Evolutionary conservation across 2,888 invertebrate species (phyloP).

Genomic region (Mimas tiliae): DNA sequence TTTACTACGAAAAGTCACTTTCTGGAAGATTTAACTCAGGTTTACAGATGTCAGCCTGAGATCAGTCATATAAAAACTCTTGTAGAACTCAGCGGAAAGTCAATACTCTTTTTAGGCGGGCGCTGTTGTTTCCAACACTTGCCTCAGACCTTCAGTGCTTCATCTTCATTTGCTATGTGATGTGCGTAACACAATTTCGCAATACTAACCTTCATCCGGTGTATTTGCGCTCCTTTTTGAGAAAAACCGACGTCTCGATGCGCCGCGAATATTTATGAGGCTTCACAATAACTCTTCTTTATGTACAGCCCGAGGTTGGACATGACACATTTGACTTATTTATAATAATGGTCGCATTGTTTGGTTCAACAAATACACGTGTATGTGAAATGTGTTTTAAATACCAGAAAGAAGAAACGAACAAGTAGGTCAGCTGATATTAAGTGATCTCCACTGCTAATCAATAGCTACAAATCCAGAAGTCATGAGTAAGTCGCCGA

Average conservation of each 20-base stretch:
- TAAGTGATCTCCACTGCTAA: too few relatives aligned
- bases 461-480: too few relatives aligned
- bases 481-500: too few relatives aligned
- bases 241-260: constrained; percentile 24
- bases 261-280: constrained; percentile 27
- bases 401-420: too few relatives aligned
- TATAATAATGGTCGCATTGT: constrained; percentile 14
- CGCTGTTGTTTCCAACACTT: too few relatives aligned
- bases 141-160: neutral
- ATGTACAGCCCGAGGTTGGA: constrained; percentile 14
- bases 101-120: too few relatives aligned
- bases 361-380: constrained; percentile 3
- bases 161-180: neutral
- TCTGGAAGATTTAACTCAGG: too few relatives aligned
- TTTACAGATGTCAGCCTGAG: too few relatives aligned
- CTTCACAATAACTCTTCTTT: constrained; percentile 26
- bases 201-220: constrained; percentile 5
- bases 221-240: constrained; percentile 22
- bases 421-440: too few relatives aligned
- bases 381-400: neutral
- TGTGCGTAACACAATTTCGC: constrained; percentile 17
- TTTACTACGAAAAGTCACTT: too few relatives aligned
- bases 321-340: constrained; percentile 25
- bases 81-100: too few relatives aligned
- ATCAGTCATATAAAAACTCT: too few relatives aligned